Evolutionary conservation across 1,140 invertebrate genomes (phyloP).

Genomic region (Trachymyrmex cornetzi): DNA sequence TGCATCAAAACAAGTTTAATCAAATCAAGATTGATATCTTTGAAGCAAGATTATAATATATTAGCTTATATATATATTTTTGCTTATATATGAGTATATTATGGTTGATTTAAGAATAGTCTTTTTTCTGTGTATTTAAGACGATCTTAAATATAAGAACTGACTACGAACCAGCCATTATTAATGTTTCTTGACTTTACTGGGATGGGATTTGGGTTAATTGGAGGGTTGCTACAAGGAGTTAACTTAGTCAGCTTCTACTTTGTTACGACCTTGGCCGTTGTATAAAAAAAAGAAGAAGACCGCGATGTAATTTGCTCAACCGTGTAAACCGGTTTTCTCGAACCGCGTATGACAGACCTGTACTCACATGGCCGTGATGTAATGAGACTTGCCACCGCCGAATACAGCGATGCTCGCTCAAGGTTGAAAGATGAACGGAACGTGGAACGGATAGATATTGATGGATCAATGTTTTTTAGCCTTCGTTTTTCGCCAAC

Average conservation of each 20-base stretch:
- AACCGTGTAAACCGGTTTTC: conserved; percentile 41
- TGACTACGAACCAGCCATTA: too few relatives aligned
- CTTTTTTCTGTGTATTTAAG: too few relatives aligned
- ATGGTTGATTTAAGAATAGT: too few relatives aligned
- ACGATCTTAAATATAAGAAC: too few relatives aligned
- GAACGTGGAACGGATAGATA: not conserved
- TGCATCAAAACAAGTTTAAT: too few relatives aligned
- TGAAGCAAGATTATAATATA: too few relatives aligned
- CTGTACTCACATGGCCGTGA: conserved; percentile 9
- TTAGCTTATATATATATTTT: too few relatives aligned
- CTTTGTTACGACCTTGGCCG: conserved; percentile 8
- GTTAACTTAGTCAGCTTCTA: not conserved
- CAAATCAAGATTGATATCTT: too few relatives aligned
- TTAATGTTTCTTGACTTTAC: too few relatives aligned
- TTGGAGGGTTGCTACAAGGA: not conserved
- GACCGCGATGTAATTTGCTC: not conserved
- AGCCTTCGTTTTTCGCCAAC: not conserved
- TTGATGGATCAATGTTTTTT: too few relatives aligned
- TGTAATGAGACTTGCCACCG: conserved; percentile 26
- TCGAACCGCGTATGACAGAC: conserved; percentile 9
- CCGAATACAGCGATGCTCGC: not conserved
- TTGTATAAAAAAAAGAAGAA: conserved; percentile 11
- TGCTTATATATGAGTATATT: too few relatives aligned
- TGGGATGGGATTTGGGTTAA: conserved; percentile 34
- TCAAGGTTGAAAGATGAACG: conserved; percentile 1